A percentile compares a stretch with the other conserved stretches of the same genome.
phyloP scores from a whole-genome alignment of 2,113 vertebrate genomes.

The Entelurus aequoreus region DNA sequence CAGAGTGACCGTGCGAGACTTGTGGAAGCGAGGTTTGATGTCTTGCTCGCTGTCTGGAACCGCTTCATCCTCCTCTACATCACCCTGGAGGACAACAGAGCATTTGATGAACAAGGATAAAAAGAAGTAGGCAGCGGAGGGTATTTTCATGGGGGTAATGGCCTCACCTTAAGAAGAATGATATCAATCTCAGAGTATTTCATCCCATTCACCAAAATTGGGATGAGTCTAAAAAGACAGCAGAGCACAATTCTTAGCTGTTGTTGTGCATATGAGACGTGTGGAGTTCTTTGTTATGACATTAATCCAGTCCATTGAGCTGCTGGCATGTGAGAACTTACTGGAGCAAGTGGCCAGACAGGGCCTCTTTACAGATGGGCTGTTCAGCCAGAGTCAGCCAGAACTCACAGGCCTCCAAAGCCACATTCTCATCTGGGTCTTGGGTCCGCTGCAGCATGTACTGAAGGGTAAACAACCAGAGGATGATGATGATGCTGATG shows the following conservation, averaged over 20 bases:
- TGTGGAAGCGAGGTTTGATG: conserved; percentile 95
- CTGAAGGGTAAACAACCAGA: conserved; percentile 50
- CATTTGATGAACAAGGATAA: background rate
- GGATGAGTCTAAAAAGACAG: conserved; percentile 74
- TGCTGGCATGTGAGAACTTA: conserved; percentile 60
- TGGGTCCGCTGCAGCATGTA: conserved; percentile 96
- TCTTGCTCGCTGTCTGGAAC: conserved; percentile 93
- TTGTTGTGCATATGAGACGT: background rate
- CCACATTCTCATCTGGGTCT: conserved; percentile 92
- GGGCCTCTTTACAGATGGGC: conserved; percentile 92
- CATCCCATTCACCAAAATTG: conserved; percentile 92
- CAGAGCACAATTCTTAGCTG: background rate
- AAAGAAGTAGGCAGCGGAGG: background rate
- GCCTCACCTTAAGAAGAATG: conserved; percentile 86
- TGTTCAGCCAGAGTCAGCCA: conserved; percentile 95
- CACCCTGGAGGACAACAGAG: conserved; percentile 69
- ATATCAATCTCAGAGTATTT: conserved; percentile 96
- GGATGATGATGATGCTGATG: background rate
- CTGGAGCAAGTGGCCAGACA: conserved; percentile 88
- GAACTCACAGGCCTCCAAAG: conserved; percentile 94
- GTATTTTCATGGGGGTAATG: background rate
- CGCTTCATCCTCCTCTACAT: conserved; percentile 89
- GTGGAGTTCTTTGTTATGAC: background rate
- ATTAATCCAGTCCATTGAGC: background rate
- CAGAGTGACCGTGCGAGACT: conserved; percentile 89